Evolutionary conservation across 2,888 invertebrate genomes (phyloP).

Genomic region (Torymus aiolomorphi): DNA sequence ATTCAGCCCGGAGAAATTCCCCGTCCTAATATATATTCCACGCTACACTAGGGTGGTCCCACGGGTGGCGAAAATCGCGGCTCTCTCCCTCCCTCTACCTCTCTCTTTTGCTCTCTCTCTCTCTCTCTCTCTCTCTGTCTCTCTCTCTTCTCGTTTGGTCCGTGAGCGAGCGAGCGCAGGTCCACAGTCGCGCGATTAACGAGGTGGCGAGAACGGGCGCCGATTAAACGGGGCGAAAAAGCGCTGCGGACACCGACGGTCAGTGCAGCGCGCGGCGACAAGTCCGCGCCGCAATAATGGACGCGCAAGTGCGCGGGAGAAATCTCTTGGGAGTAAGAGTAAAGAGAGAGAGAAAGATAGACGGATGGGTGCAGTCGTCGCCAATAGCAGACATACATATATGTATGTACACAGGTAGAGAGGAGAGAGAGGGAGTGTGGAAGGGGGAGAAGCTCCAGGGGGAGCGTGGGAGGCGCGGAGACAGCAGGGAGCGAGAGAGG

Average conservation of each 20-base stretch:
- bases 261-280: constrained; percentile 4
- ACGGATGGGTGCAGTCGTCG: neutral
- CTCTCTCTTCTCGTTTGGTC: neutral
- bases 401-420: neutral
- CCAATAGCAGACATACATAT: neutral
- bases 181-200: constrained; percentile 21
- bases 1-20: constrained; percentile 49
- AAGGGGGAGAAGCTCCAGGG: neutral
- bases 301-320: neutral
- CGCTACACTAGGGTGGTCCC: constrained; percentile 54
- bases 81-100: constrained; percentile 36
- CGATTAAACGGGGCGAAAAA: constrained; percentile 49
- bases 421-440: neutral
- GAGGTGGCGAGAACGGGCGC: constrained; percentile 41
- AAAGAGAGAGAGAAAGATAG: neutral
- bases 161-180: neutral
- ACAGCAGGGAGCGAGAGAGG: constrained; percentile 2
- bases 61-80: constrained; percentile 57
- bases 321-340: neutral
- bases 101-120: constrained; percentile 59
- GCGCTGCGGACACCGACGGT: neutral
- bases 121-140: constrained; percentile 48
- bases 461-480: neutral
- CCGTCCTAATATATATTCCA: constrained; percentile 52
- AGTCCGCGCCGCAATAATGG: constrained; percentile 27